Percentiles rank a stretch among this genome's conserved stretches.
phyloP scores from a whole-genome alignment of 2,113 vertebrate species.

The Oncorhynchus masou region DNA sequence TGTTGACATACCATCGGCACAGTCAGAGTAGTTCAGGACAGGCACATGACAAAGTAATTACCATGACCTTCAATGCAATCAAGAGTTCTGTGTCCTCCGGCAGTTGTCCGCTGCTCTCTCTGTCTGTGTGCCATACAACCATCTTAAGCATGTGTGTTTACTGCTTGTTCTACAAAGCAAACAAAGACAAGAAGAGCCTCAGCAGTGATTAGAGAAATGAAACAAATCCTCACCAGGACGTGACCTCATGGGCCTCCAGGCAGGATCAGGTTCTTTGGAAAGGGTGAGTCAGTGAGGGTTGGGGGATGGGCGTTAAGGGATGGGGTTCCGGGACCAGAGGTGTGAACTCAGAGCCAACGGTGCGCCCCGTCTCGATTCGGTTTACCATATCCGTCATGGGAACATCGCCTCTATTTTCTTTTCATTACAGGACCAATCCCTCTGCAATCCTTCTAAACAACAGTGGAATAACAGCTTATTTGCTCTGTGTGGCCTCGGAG shows the following conservation, averaged over 20 bases:
- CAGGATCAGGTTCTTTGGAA: conserved; percentile 70
- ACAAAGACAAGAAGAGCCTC: conserved; percentile 65
- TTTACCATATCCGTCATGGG: conserved; percentile 76
- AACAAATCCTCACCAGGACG: conserved; percentile 73
- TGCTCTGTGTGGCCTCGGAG: conserved; percentile 65
- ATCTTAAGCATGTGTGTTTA: conserved; percentile 55
- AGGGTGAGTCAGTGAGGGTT: conserved; percentile 68
- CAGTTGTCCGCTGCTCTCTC: conserved; percentile 30
- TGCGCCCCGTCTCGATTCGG: conserved; percentile 58
- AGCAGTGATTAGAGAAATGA: conserved; percentile 74
- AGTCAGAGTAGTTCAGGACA: conserved; percentile 37
- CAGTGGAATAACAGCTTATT: conserved; percentile 74
- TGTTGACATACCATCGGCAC: neutral
- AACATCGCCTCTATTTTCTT: conserved; percentile 78
- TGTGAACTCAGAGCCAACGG: conserved; percentile 62
- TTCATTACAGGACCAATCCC: conserved; percentile 74
- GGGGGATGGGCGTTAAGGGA: conserved; percentile 25
- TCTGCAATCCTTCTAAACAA: conserved; percentile 71
- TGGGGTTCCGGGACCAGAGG: conserved; percentile 59
- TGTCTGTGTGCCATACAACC: conserved; percentile 61
- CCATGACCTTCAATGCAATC: conserved; percentile 63
- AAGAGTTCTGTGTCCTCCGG: conserved; percentile 56
- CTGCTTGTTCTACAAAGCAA: conserved; percentile 68
- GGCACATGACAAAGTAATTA: conserved; percentile 52
- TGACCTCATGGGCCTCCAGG: conserved; percentile 70